Percentiles rank a stretch among this genome's conserved stretches.
Evolutionary conservation across 2,113 vertebrate genomes (phyloP).

Genomic region (Onychorhynchus coronatus): DNA sequence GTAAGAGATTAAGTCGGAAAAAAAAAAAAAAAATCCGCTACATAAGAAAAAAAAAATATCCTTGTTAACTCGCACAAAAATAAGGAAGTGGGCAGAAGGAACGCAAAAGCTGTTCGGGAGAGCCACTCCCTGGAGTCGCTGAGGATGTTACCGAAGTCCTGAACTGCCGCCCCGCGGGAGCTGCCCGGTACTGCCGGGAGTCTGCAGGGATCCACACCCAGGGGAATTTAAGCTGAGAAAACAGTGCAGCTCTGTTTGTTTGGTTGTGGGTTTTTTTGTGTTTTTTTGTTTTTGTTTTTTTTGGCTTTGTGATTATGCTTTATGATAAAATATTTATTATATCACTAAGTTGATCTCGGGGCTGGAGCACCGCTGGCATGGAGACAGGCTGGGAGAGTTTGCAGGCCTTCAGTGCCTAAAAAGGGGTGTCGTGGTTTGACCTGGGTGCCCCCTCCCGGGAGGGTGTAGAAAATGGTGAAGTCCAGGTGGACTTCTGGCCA

Average conservation of each 20-base stretch:
- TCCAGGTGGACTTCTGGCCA: too few species aligned
- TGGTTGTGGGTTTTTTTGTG: background rate
- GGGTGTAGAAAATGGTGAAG: too few species aligned
- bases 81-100: background rate
- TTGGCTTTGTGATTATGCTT: background rate
- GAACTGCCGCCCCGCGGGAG: background rate
- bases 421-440: too few species aligned
- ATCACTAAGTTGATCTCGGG: background rate
- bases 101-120: background rate
- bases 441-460: too few species aligned
- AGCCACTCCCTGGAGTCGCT: background rate
- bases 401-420: background rate
- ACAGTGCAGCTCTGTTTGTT: too few species aligned
- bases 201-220: background rate
- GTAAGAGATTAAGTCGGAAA: conserved; percentile 38
- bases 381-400: background rate
- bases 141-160: fast-evolving
- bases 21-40: background rate
- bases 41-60: background rate
- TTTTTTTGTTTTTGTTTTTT: background rate
- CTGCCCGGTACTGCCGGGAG: background rate
- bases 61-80: background rate
- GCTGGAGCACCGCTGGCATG: background rate
- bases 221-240: fast-evolving
- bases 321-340: background rate